Evolutionary conservation across 2,113 vertebrate species (phyloP).

Genomic region (Chelonoidis abingdonii): DNA sequence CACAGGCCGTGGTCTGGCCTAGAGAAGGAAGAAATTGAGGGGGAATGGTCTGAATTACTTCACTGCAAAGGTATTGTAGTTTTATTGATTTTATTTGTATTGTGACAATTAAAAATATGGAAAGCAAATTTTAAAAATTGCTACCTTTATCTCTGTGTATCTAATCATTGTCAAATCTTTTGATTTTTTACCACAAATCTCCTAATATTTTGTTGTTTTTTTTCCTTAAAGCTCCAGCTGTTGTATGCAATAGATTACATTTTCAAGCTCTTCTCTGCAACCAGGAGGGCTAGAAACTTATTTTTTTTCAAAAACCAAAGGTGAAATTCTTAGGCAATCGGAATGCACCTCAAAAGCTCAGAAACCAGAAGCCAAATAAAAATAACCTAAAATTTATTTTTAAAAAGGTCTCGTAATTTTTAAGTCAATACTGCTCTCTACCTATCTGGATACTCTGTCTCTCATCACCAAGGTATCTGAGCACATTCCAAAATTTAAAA

Average conservation of each 20-base stretch:
- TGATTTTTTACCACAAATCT: neutral
- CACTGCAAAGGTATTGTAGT: neutral
- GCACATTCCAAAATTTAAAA: neutral
- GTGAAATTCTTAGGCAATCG: neutral
- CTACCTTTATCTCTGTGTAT: neutral
- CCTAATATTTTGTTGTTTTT: neutral
- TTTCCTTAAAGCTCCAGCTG: neutral
- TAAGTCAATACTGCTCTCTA: accelerated
- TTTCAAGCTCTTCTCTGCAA: too few relatives aligned
- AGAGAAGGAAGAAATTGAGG: neutral
- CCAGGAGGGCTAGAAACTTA: too few relatives aligned
- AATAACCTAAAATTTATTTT: neutral
- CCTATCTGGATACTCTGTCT: neutral
- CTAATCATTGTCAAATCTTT: neutral
- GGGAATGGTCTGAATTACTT: neutral
- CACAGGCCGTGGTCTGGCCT: neutral
- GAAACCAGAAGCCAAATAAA: neutral
- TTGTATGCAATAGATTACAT: neutral
- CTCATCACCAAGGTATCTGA: neutral
- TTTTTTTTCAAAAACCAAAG: too few relatives aligned
- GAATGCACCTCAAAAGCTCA: neutral
- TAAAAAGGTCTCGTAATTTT: neutral
- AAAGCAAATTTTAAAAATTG: neutral
- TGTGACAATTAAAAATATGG: neutral
- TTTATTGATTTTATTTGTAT: neutral